A percentile compares a stretch with the other conserved stretches of the same genome.
Evolutionary conservation across 1,140 invertebrate species (phyloP).

Genomic region (Papilio glaucus): DNA sequence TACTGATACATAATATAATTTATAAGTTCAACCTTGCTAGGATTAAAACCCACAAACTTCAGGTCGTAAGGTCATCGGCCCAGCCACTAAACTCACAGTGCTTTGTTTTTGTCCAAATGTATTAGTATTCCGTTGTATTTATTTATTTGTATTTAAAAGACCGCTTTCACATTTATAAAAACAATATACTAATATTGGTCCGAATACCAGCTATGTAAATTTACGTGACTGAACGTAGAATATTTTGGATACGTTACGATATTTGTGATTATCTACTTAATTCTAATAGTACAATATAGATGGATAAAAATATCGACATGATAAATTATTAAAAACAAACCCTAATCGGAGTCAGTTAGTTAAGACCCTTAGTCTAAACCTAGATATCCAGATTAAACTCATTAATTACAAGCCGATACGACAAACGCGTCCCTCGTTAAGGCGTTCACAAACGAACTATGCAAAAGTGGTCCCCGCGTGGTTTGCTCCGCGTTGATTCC

Average conservation of each 20-base stretch:
- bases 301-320: too few relatives aligned
- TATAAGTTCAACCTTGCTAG: too few relatives aligned
- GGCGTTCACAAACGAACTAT: conserved; percentile 28
- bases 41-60: too few relatives aligned
- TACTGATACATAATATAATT: too few relatives aligned
- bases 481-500: conserved; percentile 37
- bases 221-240: too few relatives aligned
- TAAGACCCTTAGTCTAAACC: not conserved
- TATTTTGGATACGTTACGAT: too few relatives aligned
- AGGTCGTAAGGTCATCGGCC: too few relatives aligned
- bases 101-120: conserved; percentile 1
- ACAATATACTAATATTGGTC: not conserved
- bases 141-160: conserved; percentile 14
- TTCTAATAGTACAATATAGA: too few relatives aligned
- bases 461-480: conserved; percentile 36
- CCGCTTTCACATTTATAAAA: conserved; percentile 6
- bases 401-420: conserved; percentile 25
- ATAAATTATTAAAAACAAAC: too few relatives aligned
- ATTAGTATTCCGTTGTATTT: not conserved
- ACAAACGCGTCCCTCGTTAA: conserved; percentile 31
- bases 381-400: not conserved
- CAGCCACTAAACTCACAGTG: not conserved
- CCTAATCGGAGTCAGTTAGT: not conserved
- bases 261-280: too few relatives aligned
- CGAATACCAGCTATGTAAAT: too few relatives aligned